Base-by-base conservation (phyloP, 2,888 invertebrate genomes). In the Xestoiulus laeticollis region DNA sequence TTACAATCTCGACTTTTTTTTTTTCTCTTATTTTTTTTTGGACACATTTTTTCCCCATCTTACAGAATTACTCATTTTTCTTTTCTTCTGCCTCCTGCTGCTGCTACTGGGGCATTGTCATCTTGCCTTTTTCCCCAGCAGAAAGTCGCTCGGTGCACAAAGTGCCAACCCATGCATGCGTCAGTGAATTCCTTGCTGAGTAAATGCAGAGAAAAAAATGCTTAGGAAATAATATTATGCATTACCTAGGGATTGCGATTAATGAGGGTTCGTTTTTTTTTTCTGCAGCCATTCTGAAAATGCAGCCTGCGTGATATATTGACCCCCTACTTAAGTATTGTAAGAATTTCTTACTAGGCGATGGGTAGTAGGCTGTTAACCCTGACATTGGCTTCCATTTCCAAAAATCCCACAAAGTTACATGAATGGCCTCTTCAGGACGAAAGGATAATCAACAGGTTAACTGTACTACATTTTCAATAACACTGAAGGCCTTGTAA, bases 121-220 rank as follows among this genome's bases (percentile, higher is more conserved):
- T 68, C 68, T 68, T 68, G 68, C 68, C 68, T 68, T 68, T 68
- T 68, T n/a, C 68, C 59, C 68, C 68, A 22, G 68, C 68, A 68
- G 26, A 26, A 68, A 68, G 68, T 68, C 68, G 68, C 68, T 68
- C 26, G 6, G 26, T 10, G 68, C 68, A 68, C 68, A 68, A 68
- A 68, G 68, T 68, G 68, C 68, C 68, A 68, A 68, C 26, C 68
- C 68, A 68, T 68, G 68, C 68, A 68, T 68, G 68, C 68, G 68
- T 26, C 26, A 26, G 68, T n/a, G 22, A 68, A 68, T 22, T 68
- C 68, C 68, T 68, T 68, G 68, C 68, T 68, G 68, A 68, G 68
- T 68, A 68, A 68, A 68, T 68, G 68, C 68, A 6, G 10, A 68
- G 68, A 68, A 68, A 68, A 68, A 68, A 68, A 68, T 68, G 68